Evolutionary conservation across 2,797 vertebrate species (phyloP).

Genomic region (Eulemur coronatus): DNA sequence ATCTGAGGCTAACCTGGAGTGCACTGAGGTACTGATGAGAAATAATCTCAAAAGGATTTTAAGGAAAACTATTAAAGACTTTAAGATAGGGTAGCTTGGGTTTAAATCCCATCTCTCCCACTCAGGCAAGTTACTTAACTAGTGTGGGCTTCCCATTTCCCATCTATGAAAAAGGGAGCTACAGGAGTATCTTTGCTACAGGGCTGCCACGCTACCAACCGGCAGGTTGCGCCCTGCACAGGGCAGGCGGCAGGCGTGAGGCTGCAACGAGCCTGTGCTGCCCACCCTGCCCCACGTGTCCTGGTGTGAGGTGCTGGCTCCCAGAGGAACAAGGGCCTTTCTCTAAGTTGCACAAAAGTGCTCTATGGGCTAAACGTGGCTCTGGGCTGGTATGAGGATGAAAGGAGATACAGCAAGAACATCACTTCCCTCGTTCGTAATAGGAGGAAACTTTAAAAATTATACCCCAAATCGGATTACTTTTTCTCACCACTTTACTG

Average conservation of each 20-base stretch:
- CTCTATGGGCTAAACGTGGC: neutral
- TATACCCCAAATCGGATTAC: neutral
- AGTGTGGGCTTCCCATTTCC: neutral
- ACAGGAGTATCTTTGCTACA: no score
- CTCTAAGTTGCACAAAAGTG: neutral
- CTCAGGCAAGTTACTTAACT: neutral
- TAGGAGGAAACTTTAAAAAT: neutral
- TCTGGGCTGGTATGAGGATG: neutral
- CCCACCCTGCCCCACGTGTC: accelerated
- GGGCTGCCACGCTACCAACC: accelerated
- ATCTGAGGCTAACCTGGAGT: neutral
- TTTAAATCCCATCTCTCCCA: neutral
- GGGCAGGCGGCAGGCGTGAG: accelerated
- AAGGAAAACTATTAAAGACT: neutral
- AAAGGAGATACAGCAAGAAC: neutral
- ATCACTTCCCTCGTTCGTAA: neutral
- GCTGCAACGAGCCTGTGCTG: accelerated
- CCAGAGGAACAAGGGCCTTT: neutral
- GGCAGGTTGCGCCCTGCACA: neutral
- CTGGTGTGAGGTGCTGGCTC: neutral
- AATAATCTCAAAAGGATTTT: neutral
- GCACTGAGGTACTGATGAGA: neutral
- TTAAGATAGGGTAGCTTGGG: neutral
- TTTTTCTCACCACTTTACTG: neutral
- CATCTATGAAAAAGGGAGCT: neutral